A percentile compares a stretch with the other conserved stretches of the same genome.
These are phyloP conservation scores for Cinclus mexicanus DNA, from an alignment of 2,113 vertebrate genomes.

Conservation along the genomic window DNA sequence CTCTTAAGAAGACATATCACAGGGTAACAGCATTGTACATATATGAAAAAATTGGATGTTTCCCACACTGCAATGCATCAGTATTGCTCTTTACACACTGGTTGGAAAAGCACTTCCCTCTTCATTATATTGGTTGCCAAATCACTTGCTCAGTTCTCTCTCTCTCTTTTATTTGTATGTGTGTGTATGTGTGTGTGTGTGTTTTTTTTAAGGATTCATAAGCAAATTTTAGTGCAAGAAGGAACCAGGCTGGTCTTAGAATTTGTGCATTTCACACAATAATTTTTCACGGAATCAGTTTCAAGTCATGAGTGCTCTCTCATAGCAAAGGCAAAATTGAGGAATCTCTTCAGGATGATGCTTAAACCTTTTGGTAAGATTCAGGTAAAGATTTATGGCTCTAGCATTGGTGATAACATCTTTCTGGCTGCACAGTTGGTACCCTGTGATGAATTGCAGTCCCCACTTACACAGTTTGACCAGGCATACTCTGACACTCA, in stretches of 20 bases:
- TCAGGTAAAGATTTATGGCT: neutral
- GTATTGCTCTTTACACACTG: neutral
- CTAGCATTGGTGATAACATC: neutral
- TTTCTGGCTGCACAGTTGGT: neutral
- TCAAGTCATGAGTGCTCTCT: neutral
- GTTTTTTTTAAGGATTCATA: neutral
- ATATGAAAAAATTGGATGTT: neutral
- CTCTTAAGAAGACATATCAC: conserved; percentile 25
- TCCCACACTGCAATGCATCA: neutral
- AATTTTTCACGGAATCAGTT: neutral
- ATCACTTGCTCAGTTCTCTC: neutral
- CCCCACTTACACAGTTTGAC: neutral
- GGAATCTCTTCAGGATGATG: neutral
- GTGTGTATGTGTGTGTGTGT: too few species aligned
- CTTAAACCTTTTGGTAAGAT: neutral
- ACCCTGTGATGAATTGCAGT: neutral
- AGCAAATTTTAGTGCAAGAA: conserved; percentile 10
- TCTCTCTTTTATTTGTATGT: neutral
- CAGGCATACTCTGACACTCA: neutral
- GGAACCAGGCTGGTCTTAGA: neutral
- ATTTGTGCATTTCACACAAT: neutral
- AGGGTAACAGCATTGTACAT: neutral
- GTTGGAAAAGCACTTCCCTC: neutral
- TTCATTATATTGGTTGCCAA: neutral
- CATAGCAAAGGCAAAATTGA: neutral